Percentiles rank a stretch among this genome's conserved stretches.
These are phyloP conservation scores for Netelia fuscicornis DNA, from an alignment of 2,888 invertebrate genomes.

Conservation along the genomic window DNA sequence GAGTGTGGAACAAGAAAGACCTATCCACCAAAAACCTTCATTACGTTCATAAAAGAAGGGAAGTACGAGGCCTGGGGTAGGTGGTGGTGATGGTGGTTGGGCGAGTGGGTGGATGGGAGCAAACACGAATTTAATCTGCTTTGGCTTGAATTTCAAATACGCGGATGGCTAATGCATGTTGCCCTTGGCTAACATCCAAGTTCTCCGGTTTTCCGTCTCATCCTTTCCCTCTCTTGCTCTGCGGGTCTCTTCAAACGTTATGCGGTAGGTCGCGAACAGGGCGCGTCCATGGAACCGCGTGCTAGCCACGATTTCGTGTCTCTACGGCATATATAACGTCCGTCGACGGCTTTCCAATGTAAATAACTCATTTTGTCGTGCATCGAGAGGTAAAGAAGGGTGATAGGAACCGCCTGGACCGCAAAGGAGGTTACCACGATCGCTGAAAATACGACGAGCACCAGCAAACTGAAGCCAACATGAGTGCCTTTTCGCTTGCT, in stretches of 20 bases:
- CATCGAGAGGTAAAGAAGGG: slow-evolving; percentile 68
- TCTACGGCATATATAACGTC: slow-evolving; percentile 43
- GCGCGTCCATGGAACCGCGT: slow-evolving; percentile 47
- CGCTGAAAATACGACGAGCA: not conserved
- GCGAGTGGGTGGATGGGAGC: slow-evolving; percentile 57
- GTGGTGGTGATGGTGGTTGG: slow-evolving; percentile 13
- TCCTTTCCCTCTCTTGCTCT: slow-evolving; percentile 70
- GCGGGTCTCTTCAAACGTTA: slow-evolving; percentile 47
- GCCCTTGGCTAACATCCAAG: slow-evolving; percentile 82
- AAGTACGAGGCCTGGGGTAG: slow-evolving; percentile 26
- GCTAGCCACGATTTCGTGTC: slow-evolving; percentile 55
- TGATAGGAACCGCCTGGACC: not conserved
- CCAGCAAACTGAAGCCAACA: slow-evolving; percentile 28
- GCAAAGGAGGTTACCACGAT: not conserved
- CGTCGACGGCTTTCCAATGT: slow-evolving; percentile 73
- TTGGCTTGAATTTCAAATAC: slow-evolving; percentile 82
- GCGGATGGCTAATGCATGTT: slow-evolving; percentile 83
- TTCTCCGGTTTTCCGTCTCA: slow-evolving; percentile 76
- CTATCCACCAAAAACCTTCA: slow-evolving; percentile 44
- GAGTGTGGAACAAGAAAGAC: slow-evolving; percentile 12
- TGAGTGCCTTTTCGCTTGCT: slow-evolving; percentile 26
- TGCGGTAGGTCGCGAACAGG: slow-evolving; percentile 53
- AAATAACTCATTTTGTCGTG: slow-evolving; percentile 80
- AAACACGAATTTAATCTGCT: slow-evolving; percentile 82
- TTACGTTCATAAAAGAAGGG: slow-evolving; percentile 67